Evolutionary conservation across 2,113 vertebrate species (phyloP).

Genomic region (Pseudois nayaur): DNA sequence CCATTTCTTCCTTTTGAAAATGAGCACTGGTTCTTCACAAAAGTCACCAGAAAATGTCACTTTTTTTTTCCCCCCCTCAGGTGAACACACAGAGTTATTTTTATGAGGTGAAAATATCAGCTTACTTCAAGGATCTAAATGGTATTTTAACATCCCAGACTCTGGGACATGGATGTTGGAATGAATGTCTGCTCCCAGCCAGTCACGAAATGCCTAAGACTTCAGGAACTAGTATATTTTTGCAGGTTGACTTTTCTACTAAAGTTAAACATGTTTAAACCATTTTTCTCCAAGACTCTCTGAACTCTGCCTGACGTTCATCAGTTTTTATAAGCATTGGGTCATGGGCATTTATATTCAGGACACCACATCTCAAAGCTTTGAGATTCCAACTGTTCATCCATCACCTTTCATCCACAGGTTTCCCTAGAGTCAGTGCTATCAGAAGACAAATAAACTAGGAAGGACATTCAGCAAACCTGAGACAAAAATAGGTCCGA

Average conservation of each 20-base stretch:
- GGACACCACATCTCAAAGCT: neutral
- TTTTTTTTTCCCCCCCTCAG: slow-evolving; percentile 71
- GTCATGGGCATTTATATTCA: neutral
- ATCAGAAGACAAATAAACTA: neutral
- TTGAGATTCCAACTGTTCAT: neutral
- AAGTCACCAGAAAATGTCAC: slow-evolving; percentile 76
- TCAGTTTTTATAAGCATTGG: neutral
- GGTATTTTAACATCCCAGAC: slow-evolving; percentile 66
- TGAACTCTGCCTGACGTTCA: neutral
- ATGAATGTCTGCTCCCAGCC: neutral
- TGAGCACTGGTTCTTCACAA: slow-evolving; percentile 67
- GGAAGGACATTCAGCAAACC: neutral
- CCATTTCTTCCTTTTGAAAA: slow-evolving; percentile 68
- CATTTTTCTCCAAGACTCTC: neutral
- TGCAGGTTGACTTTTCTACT: neutral
- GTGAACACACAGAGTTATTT: slow-evolving; percentile 73
- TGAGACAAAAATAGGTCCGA: neutral
- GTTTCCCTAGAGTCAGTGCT: neutral
- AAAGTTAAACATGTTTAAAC: slow-evolving; percentile 9
- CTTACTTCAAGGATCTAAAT: slow-evolving; percentile 76
- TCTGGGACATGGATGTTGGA: neutral
- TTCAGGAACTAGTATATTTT: slow-evolving; percentile 23
- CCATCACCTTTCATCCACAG: neutral
- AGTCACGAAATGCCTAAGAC: slow-evolving; percentile 49
- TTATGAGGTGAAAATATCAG: slow-evolving; percentile 84